phyloP scores from a whole-genome alignment of 2,888 invertebrate genomes.

The Metalampra italica region DNA sequence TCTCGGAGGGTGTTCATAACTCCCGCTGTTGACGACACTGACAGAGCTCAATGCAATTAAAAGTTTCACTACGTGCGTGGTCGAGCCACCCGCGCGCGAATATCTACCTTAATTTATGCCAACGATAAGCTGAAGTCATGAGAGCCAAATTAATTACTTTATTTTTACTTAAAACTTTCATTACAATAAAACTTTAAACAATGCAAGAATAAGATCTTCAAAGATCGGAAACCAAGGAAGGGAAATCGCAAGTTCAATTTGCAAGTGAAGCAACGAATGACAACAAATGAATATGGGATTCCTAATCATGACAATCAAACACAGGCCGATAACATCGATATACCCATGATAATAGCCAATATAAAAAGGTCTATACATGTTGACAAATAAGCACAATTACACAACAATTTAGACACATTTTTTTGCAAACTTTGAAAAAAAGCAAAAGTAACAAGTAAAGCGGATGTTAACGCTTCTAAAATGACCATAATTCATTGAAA shows the following conservation, averaged over 20 bases:
- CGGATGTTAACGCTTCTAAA: background rate
- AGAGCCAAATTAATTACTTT: slow-evolving; percentile 72
- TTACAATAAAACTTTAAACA: background rate
- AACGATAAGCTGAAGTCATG: slow-evolving; percentile 69
- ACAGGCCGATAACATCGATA: background rate
- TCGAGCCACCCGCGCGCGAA: slow-evolving; percentile 54
- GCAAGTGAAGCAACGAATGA: too few relatives aligned
- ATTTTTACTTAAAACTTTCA: slow-evolving; percentile 30
- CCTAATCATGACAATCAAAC: too few relatives aligned
- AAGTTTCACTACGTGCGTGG: slow-evolving; percentile 77
- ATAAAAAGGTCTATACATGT: background rate
- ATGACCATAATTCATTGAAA: background rate
- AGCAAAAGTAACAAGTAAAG: too few relatives aligned
- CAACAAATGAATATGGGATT: too few relatives aligned
- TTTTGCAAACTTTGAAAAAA: too few relatives aligned
- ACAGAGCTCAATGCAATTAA: slow-evolving; percentile 77
- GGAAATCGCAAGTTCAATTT: too few relatives aligned
- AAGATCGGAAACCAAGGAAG: too few relatives aligned
- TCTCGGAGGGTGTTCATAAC: slow-evolving; percentile 59
- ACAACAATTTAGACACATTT: too few relatives aligned
- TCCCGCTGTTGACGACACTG: slow-evolving; percentile 64
- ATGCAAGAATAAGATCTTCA: background rate
- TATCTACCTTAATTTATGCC: slow-evolving; percentile 73
- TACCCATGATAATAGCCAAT: background rate
- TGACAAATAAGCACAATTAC: background rate